Percentiles rank a stretch among this genome's conserved stretches.
phyloP scores from a whole-genome alignment of 2,797 vertebrate genomes.

The Trematomus bernacchii region DNA sequence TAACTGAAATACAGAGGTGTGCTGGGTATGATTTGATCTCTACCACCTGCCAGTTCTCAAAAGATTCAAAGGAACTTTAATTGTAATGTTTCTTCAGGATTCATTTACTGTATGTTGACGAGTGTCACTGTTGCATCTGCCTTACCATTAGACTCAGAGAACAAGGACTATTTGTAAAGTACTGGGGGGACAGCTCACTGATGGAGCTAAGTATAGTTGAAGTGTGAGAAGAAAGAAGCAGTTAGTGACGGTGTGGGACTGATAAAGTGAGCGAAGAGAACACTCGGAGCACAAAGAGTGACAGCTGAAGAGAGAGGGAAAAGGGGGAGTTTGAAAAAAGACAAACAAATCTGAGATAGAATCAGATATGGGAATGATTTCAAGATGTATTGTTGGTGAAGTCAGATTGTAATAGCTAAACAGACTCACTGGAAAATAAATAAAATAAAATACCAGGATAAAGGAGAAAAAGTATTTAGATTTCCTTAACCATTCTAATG shows the following conservation, averaged over 20 bases:
- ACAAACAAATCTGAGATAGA: neutral
- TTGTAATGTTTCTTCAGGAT: slow-evolving; percentile 10
- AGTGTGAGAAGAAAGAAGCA: slow-evolving; percentile 53
- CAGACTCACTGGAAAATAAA: neutral
- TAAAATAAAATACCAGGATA: neutral
- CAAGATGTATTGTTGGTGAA: slow-evolving; percentile 12
- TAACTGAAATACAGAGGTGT: slow-evolving; percentile 8
- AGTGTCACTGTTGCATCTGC: slow-evolving; percentile 11
- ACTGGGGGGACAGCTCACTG: slow-evolving; percentile 38
- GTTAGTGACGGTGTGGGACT: slow-evolving; percentile 55
- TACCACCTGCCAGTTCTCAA: neutral
- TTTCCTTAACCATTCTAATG: neutral
- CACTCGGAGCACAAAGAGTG: slow-evolving; percentile 4
- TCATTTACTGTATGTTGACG: slow-evolving; percentile 6
- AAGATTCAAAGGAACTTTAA: neutral
- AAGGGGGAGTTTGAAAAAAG: neutral
- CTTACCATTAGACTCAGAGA: slow-evolving; percentile 17
- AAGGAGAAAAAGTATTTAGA: neutral
- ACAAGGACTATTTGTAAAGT: slow-evolving; percentile 29
- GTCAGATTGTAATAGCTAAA: slow-evolving; percentile 1
- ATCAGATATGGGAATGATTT: neutral
- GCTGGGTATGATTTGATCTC: slow-evolving; percentile 4
- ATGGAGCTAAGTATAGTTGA: slow-evolving; percentile 68
- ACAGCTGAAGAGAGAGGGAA: neutral
- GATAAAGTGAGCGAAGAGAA: slow-evolving; percentile 14